Evolutionary conservation across 1,140 invertebrate species (phyloP), one percentile per base, ranked within the genome.

Genomic region (Brachionus rubens): DNA sequence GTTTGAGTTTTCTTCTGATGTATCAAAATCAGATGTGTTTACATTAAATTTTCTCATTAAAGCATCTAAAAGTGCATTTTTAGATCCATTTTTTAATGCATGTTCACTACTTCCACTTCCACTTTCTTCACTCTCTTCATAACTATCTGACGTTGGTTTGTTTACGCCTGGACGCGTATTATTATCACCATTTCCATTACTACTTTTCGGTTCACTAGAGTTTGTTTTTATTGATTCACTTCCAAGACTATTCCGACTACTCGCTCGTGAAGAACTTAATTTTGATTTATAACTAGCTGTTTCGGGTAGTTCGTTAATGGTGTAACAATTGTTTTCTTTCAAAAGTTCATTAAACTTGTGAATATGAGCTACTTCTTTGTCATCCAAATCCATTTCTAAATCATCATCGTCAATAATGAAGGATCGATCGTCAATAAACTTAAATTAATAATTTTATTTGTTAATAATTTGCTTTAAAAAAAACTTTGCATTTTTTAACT

Each of bases 351-450:
- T 33, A 14, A 50, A 28, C 24, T 72, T 72, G n/a, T 72, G 68
- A n/a, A 72, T 50, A 21, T 72, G 46, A 21, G 46, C 50, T 33
- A 54, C 68, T n/a, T 72, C 68, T 6, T 24, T 54, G 36, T 72
- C 68, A 36, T 30, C 14, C 10, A 26, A 14, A 19, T 48, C 67
- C 6, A 46, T 9, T 7, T 62, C 59, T 28, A 65, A 46, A 21
- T 65, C 59, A 12, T 65, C 59, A 16, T 72, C 68, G n/a, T 72
- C 68, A 1, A 72, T 30, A 24, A 72, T 72, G 26, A 72, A 72
- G 1, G 68, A 50, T 0, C 68, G 68, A 28, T 72, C 68, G 30
- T 72, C 68, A 28, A 72, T 48, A 33, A 72, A 54, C 68, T 72
- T 36, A 5, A 36, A 5, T 36, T 9, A 36, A 36, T 5, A 36